Base-by-base conservation (phyloP, 1,140 invertebrate genomes). In the Aphelinus atriplicis region DNA sequence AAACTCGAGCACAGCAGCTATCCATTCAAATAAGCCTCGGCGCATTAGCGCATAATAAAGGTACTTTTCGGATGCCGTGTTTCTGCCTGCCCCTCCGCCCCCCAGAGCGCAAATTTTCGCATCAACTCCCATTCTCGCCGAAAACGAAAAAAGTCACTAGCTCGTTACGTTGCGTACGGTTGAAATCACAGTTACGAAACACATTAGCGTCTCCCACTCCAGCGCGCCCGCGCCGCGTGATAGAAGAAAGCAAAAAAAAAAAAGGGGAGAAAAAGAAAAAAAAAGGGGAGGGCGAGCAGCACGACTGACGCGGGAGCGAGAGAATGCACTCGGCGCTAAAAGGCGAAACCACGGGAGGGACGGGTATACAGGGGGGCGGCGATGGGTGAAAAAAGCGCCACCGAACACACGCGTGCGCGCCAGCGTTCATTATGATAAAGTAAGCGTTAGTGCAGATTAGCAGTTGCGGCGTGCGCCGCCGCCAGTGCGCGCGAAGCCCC, bases 381-480 rank as follows among this genome's bases (percentile, higher is more conserved):
- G 26, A 53, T 10, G 9, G 51, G 1, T 45, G 46, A 9, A 47
- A 48, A 45, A 65, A 43, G 48, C 3, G 63, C 2, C 10, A 4
- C 10, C 63, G 50, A 4, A 4, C 51, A 53, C 51, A 53, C 51
- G 26, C 51, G 51, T 4, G 51, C 53, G 26, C 0, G 60, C 47
- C 61, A 57, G 67, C 65, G 75, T 80, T 78, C 78, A 80, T 83
- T 83, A 80, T 80, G 79, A 82, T 79, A 79, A 80, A 82, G 79
- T 80, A 80, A 79, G 75, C 77, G 74, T 79, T 80, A 79, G 78
- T 53, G 79, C 71, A 77, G 78, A 79, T 81, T 79, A 81, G 74
- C 73, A 77, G 75, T 78, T 72, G 64, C 77, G 72, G 77, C 76
- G 46, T 67, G 69, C 66, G 26, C 26, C 26, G 26, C 26, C 26